Evolutionary conservation across 2,113 vertebrate species (phyloP).

Genomic region (Vanacampus margaritifer): DNA sequence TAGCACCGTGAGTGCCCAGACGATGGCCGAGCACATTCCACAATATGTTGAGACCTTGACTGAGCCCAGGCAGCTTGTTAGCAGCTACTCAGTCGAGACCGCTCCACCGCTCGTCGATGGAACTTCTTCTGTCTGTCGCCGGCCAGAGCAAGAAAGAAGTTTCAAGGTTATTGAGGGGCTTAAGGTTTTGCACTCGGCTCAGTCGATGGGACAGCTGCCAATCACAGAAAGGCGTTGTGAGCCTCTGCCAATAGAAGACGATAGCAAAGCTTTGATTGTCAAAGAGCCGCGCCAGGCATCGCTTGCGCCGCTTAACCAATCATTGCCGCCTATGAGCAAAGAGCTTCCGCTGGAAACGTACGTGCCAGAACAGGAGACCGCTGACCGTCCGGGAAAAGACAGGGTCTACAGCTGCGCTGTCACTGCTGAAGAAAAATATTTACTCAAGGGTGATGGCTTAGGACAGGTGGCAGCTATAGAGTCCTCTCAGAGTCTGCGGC

Average conservation of each 20-base stretch:
- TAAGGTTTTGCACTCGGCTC: slow-evolving; percentile 60
- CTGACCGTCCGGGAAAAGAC: slow-evolving; percentile 48
- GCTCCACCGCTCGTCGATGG: slow-evolving; percentile 54
- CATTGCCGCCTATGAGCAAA: slow-evolving; percentile 44
- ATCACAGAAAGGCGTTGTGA: slow-evolving; percentile 56
- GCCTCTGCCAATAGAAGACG: slow-evolving; percentile 31
- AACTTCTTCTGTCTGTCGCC: slow-evolving; percentile 8
- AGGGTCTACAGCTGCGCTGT: slow-evolving; percentile 50
- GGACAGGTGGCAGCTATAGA: slow-evolving; percentile 42
- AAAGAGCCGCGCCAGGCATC: slow-evolving; percentile 38
- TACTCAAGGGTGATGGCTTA: slow-evolving; percentile 57
- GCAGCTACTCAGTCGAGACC: slow-evolving; percentile 53
- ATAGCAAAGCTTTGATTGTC: slow-evolving; percentile 10
- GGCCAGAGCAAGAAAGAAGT: slow-evolving; percentile 49
- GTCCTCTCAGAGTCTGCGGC: slow-evolving; percentile 32
- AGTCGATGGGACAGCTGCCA: slow-evolving; percentile 42
- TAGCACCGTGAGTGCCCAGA: slow-evolving; percentile 40
- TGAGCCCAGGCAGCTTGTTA: slow-evolving; percentile 58
- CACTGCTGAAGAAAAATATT: slow-evolving; percentile 65
- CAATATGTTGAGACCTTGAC: slow-evolving; percentile 24
- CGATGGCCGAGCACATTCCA: slow-evolving; percentile 25
- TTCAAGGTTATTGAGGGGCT: slow-evolving; percentile 61
- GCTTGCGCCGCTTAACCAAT: slow-evolving; percentile 52
- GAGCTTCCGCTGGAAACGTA: slow-evolving; percentile 44
- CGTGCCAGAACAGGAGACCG: slow-evolving; percentile 35